These are phyloP conservation scores for Lynx canadensis DNA, from an alignment of 2,113 vertebrate species.

Conservation along the genomic window DNA sequence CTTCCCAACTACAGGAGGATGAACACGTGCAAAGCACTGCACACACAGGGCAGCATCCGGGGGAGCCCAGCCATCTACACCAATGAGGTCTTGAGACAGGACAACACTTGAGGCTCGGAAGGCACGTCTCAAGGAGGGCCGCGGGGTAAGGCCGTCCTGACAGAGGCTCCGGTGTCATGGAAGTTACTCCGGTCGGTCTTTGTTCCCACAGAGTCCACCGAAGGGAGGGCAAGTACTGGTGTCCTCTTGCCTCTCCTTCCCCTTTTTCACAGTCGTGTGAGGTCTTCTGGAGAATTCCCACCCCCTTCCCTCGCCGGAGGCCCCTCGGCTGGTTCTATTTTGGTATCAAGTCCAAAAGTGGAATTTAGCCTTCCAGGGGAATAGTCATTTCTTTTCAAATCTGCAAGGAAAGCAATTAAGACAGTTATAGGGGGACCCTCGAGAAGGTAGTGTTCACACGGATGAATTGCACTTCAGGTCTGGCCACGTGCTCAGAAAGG, in stretches of 20 bases:
- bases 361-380: slow-evolving; percentile 78
- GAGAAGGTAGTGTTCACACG: background rate
- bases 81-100: background rate
- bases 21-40: background rate
- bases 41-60: background rate
- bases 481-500: background rate
- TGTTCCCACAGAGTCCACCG: fast-evolving
- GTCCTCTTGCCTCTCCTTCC: background rate
- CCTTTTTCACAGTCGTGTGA: slow-evolving; percentile 83
- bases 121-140: background rate
- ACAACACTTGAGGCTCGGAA: background rate
- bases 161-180: background rate
- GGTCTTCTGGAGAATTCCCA: slow-evolving; percentile 71
- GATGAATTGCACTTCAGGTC: background rate
- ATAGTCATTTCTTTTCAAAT: slow-evolving; percentile 89
- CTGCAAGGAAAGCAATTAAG: slow-evolving; percentile 84
- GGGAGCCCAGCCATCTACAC: background rate
- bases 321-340: slow-evolving; percentile 53
- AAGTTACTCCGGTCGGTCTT: fast-evolving
- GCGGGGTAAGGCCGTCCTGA: background rate
- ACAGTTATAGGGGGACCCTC: background rate
- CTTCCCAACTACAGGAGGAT: background rate
- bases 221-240: background rate
- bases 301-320: background rate
- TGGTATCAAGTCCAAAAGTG: slow-evolving; percentile 68